Evolutionary conservation across 2,113 vertebrate species (phyloP), one percentile per base, ranked within the genome.

Genomic region (Notothenia coriiceps): DNA sequence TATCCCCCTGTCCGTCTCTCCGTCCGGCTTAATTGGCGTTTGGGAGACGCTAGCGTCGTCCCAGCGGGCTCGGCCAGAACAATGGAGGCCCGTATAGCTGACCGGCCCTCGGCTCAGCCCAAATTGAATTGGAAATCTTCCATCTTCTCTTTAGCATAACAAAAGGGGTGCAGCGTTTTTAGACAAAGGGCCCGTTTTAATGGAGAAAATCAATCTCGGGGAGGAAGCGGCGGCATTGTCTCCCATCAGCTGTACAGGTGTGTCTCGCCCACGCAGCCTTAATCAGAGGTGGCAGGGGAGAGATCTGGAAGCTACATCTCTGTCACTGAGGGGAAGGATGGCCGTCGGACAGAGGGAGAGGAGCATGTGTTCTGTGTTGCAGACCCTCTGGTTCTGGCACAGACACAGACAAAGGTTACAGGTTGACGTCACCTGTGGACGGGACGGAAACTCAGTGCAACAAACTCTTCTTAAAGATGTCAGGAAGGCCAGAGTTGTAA

Each of bases 71-170:
- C 60, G 1, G 65, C 29, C 73, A 75, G 91, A 93, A 96, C 94
- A 97, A 96, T 96, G 95, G 91, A 94, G 92, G 93, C 93, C 93
- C 93, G 89, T 95, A 94, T 93, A 91, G 96, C 96, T 97, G 96
- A 97, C 97, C 97, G 96, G 95, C 91, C 93, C 95, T 96, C 96
- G 94, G 95, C 96, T 96, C 96, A 77, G 85, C 81, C 88, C 84
- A 97, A 97, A 97, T 96, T 96, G 97, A 97, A 97, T 97, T 97
- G 97, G 97, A 98, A 98, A 97, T 96, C 95, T 95, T 97, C 96
- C 96, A 96, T 95, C 93, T 91, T 90, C 93, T 95, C 90, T 96
- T 99, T 98, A 97, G 96, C 97, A 98, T 99, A 96, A 99, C 97
- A 99, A 97, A 97, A 84, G 69, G 95, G 94, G 94, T 90, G 90